Evolutionary conservation across 2,888 invertebrate genomes (phyloP), one percentile per base, ranked within the genome.

Genomic region (Mythimna loreyi): DNA sequence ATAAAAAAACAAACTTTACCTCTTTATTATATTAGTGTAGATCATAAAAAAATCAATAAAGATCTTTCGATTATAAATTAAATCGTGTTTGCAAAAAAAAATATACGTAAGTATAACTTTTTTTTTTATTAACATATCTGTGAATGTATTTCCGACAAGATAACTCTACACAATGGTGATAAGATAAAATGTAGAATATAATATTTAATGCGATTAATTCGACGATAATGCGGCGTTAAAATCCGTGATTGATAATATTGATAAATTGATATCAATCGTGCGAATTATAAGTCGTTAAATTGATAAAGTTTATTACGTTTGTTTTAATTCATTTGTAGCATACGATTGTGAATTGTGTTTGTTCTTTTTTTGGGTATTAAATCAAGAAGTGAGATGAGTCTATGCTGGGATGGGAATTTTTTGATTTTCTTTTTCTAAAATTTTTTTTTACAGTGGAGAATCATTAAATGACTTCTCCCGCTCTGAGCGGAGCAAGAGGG

Each of bases 91-190:
- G 3, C 21, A 28, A 67, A 33, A 64, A 57, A 33, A 7, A 13
- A n/a, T 5, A 28, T 36, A 36, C 11, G n/a, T 19, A 19, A 5
- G 30, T 40, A 40, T 13, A 36, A 36, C 11, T 36, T 5, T 40
- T 40, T 40, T 55, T 55, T 43, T 40, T 43, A 56, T 57, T 65
- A 1, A 57, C 65, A 61, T 50, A 16, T 40, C 19, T 19, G 55
- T 21, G 57, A 74, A 75, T 79, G 62, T 56, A 78, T 66, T 79
- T 78, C 80, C 69, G 62, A 63, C 70, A 79, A n/a, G 55, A 74
- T 77, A 23, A 67, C 23, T 64, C 9, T 56, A 56, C 40, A 63
- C 67, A 72, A 63, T n/a, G 28, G 21, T 33, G 68, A 76, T 72
- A 58, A 60, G 57, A 64, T 67, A 64, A 19, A 0, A 49, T 62